Evolutionary conservation across 2,113 vertebrate genomes (phyloP), one percentile per base, ranked within the genome.

Genomic region (Heterotilapia buettikoferi): DNA sequence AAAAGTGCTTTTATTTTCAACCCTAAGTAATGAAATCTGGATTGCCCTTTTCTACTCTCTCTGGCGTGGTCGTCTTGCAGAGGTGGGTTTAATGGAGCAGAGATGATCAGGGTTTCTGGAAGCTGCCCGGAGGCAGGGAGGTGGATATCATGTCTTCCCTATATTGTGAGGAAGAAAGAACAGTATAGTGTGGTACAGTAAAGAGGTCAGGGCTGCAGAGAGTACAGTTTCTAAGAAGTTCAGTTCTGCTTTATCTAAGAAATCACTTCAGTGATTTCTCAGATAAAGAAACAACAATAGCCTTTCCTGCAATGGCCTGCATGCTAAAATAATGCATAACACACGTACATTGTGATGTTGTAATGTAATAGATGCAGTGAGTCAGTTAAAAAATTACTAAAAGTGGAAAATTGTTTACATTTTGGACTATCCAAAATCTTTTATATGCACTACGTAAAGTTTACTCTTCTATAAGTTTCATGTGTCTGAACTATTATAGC

Each of bases 1-100:
- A 94, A 85, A 94, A 95, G 94, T 94, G 96, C 94, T 95, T 95
- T 96, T 96, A 93, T 95, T 94, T 93, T 88, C 86, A 80, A 89
- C 47, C 81, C 83, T 24, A n/a, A 80, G 85, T 80, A 83, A 88
- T 88, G 91, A 94, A 95, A 94, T 93, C 86, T 90, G 91, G 89
- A 94, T 86, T 86, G 84, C 80, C 79, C 19, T 53, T 82, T 83
- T 82, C 83, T 80, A 59, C 86, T 82, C 90, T 87, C 43, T 1
- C 56, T 56, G 80, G 83, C 47, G 36, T 68, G 87, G 89, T 89
- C 8, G 13, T 86, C 88, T 90, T 66, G 40, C 66, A 26, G 86
- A 88, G 84, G 85, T 71, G 71, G 52, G 76, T 81, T 89, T 92
- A 94, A 93, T 94, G 90, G 94, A 95, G 93, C 80, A 47, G 26